phyloP scores from a whole-genome alignment of 2,113 vertebrate genomes.

The Perca fluviatilis region DNA sequence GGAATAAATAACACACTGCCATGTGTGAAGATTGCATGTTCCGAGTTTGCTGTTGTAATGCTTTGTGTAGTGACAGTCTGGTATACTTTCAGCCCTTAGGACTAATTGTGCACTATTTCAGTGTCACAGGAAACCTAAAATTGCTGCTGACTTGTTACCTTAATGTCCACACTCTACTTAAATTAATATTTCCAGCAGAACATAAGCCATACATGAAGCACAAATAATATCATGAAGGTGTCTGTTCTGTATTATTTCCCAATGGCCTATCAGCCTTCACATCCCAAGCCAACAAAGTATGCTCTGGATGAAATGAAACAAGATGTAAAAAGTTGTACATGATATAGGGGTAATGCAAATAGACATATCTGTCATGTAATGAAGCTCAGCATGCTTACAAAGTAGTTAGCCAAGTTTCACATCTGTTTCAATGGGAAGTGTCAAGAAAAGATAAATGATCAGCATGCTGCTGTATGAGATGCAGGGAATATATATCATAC shows the following conservation, averaged over 20 bases:
- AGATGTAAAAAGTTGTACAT: neutral
- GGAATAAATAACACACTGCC: neutral
- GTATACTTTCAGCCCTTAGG: neutral
- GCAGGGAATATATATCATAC: constrained; percentile 31
- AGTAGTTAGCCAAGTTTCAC: constrained; percentile 29
- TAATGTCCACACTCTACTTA: neutral
- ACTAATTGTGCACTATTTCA: neutral
- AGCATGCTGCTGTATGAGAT: constrained; percentile 16
- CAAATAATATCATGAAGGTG: neutral
- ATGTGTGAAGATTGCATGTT: constrained; percentile 2
- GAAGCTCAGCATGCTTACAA: constrained; percentile 11
- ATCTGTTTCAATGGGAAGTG: constrained; percentile 39
- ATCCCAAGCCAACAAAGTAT: constrained; percentile 4
- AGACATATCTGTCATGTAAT: constrained; percentile 31
- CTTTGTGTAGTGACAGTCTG: neutral
- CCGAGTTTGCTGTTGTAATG: neutral
- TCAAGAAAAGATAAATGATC: constrained; percentile 49
- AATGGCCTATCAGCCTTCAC: neutral
- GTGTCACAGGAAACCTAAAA: neutral
- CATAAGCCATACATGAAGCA: neutral
- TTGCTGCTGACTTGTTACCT: neutral
- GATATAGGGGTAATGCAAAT: neutral
- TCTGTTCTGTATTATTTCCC: neutral
- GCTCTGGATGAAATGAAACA: constrained; percentile 17
- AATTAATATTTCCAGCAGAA: neutral